These are phyloP conservation scores for Malurus cyaneus DNA, from an alignment of 2,113 vertebrate genomes.

Conservation along the genomic window DNA sequence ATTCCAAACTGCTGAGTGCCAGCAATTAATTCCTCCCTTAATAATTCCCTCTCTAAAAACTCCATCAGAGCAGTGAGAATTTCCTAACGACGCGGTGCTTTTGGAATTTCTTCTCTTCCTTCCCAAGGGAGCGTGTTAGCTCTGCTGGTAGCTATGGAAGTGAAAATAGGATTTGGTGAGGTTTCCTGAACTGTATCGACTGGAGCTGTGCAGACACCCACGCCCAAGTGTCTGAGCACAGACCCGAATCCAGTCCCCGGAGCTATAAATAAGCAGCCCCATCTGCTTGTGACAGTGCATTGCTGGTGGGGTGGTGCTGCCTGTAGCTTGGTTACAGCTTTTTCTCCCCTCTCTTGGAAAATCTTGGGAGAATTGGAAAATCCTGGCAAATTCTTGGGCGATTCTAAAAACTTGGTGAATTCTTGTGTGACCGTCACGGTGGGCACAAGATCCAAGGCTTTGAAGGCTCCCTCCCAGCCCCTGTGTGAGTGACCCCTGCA, in stretches of 20 bases:
- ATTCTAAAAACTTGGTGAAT: not conserved
- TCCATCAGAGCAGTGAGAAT: not conserved
- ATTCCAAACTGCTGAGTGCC: not conserved
- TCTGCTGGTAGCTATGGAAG: constrained; percentile 2
- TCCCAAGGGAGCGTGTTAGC: not conserved
- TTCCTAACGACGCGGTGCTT: not conserved
- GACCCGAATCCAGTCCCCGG: not conserved
- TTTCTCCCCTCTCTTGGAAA: not conserved
- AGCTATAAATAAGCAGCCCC: constrained; percentile 59
- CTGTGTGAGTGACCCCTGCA: not conserved
- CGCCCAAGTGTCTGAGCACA: constrained; percentile 28
- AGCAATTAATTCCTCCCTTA: not conserved
- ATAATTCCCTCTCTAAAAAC: not conserved
- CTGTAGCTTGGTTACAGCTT: constrained; percentile 14
- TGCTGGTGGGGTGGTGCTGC: not conserved
- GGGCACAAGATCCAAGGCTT: not conserved
- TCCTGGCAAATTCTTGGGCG: not conserved
- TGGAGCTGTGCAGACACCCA: constrained; percentile 45
- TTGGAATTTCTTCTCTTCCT: not conserved
- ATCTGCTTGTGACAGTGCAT: constrained; percentile 36
- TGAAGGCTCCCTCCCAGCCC: not conserved
- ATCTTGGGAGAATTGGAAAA: not conserved
- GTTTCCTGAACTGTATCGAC: constrained; percentile 17
- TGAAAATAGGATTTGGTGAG: not conserved
- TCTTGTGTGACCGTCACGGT: not conserved